Conservation (phyloP, 2,888 invertebrate genomes). For the Hyalella azteca region DNA sequence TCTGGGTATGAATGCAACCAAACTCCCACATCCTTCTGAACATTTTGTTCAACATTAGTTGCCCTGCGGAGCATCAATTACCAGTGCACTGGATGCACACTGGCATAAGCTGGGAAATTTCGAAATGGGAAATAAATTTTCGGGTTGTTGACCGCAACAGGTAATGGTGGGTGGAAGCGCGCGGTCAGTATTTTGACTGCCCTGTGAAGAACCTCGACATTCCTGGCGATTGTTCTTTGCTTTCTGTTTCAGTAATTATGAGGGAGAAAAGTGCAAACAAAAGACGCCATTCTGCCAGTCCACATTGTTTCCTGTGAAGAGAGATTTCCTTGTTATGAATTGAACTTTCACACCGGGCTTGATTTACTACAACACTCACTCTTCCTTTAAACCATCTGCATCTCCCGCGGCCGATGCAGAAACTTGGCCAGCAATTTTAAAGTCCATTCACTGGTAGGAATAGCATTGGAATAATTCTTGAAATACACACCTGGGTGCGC, state of each 20-base stretch:
- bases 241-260: constrained; percentile 32
- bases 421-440: not conserved
- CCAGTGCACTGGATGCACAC: not conserved
- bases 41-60: no score
- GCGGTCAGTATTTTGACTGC: constrained; percentile 21
- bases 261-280: constrained; percentile 7
- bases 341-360: constrained; percentile 9
- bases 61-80: no score
- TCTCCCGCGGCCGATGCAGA: not conserved
- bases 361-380: not conserved
- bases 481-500: not conserved
- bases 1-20: not conserved
- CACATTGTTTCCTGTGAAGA: constrained; percentile 22
- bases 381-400: not conserved
- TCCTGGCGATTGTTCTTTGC: not conserved
- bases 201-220: not conserved
- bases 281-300: constrained; percentile 12
- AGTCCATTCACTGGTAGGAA: not conserved
- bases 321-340: constrained; percentile 21
- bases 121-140: not conserved
- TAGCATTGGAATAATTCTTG: not conserved
- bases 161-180: not conserved
- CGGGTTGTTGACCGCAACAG: not conserved
- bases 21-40: not conserved
- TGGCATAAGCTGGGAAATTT: not conserved